Evolutionary conservation across 2,113 vertebrate species (phyloP).

Genomic region (Dicentrarchus labrax): DNA sequence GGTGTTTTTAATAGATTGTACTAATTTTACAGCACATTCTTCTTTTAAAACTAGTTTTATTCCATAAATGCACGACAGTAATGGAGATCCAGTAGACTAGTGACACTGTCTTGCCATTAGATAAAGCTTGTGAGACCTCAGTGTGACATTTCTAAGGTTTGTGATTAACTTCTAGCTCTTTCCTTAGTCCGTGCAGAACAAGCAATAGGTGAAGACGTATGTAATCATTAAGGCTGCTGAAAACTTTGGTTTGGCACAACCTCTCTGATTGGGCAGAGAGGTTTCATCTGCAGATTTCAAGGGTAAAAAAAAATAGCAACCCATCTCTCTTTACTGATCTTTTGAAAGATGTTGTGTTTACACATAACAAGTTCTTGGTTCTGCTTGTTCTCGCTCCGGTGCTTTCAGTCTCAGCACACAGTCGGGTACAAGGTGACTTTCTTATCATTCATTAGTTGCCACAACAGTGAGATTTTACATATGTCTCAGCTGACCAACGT

Average conservation of each 20-base stretch:
- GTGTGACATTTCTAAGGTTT: slow-evolving; percentile 29
- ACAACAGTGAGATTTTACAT: slow-evolving; percentile 59
- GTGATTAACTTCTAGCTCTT: slow-evolving; percentile 34
- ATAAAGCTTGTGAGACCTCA: not conserved
- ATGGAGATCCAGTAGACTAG: not conserved
- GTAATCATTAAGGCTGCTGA: slow-evolving; percentile 61
- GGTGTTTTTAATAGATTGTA: not conserved
- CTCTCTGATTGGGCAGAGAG: not conserved
- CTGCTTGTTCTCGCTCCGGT: slow-evolving; percentile 14
- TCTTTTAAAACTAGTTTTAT: too few species aligned
- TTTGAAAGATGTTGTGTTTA: slow-evolving; percentile 50
- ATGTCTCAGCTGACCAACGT: not conserved
- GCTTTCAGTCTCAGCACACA: slow-evolving; percentile 31
- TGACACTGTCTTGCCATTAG: not conserved
- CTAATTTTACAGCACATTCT: not conserved
- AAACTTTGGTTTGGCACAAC: not conserved
- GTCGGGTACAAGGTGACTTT: slow-evolving; percentile 71
- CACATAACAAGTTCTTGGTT: slow-evolving; percentile 57
- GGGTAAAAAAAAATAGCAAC: slow-evolving; percentile 9
- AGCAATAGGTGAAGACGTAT: slow-evolving; percentile 39
- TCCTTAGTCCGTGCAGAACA: not conserved
- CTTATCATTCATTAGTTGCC: slow-evolving; percentile 62
- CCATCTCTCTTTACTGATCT: too few species aligned
- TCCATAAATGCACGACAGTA: not conserved
- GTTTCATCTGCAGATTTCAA: not conserved